A percentile compares a stretch with the other conserved stretches of the same genome.
Conservation (phyloP, 2,113 vertebrate species). For the Cinclus mexicanus region DNA sequence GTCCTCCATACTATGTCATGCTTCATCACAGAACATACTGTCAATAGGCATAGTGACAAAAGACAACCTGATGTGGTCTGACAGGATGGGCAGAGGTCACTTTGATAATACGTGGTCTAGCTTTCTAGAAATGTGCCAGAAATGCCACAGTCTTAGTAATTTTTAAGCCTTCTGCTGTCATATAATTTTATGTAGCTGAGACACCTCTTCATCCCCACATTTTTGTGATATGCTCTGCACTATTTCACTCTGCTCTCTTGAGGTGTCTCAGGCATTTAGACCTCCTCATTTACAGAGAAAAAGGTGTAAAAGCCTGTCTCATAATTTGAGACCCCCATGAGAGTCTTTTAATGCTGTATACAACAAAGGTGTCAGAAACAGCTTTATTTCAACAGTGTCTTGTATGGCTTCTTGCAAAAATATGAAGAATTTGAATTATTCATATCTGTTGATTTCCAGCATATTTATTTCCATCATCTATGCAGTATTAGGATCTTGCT, state of each 20-base stretch:
- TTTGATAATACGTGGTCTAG: neutral
- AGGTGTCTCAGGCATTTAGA: neutral
- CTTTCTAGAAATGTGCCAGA: neutral
- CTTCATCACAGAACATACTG: neutral
- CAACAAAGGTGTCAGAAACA: neutral
- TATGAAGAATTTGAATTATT: neutral
- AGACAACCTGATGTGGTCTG: constrained; percentile 17
- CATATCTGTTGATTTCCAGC: neutral
- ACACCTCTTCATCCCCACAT: neutral
- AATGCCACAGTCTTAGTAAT: neutral
- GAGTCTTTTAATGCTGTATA: neutral
- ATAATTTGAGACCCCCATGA: neutral
- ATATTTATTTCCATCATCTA: neutral
- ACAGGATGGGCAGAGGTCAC: neutral
- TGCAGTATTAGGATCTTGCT: neutral
- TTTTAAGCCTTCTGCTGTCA: neutral
- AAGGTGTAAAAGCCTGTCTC: neutral
- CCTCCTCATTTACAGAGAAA: neutral
- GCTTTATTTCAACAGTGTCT: neutral
- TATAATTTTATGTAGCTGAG: neutral
- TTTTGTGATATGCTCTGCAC: neutral
- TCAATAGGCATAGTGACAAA: constrained; percentile 17
- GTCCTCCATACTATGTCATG: neutral
- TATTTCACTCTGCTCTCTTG: rapidly evolving
- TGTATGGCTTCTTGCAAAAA: neutral